These are phyloP conservation scores for Pachymerium ferrugineum DNA, from an alignment of 2,888 invertebrate species.

Conservation along the genomic window DNA sequence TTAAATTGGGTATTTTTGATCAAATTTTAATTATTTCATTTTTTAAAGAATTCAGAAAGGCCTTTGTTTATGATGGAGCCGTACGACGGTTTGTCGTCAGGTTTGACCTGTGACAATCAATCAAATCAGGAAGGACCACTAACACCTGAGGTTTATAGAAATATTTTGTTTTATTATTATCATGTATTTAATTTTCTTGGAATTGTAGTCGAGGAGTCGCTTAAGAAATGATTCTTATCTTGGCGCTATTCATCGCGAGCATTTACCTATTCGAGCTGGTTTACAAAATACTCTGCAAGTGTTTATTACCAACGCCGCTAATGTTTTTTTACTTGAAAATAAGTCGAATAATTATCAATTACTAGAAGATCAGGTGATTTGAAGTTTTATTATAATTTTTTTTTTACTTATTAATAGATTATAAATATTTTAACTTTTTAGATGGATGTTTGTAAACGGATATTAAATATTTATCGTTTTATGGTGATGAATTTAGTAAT, in stretches of 20 bases:
- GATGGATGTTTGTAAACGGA: slow-evolving; percentile 92
- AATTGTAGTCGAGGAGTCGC: slow-evolving; percentile 45
- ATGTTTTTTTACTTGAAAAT: slow-evolving; percentile 76
- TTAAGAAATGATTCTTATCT: slow-evolving; percentile 79
- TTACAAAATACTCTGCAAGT: slow-evolving; percentile 70
- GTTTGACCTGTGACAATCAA: background rate
- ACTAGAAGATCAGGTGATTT: slow-evolving; percentile 66
- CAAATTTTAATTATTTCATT: background rate
- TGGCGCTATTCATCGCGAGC: slow-evolving; percentile 73
- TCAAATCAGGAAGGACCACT: background rate
- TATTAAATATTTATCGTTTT: slow-evolving; percentile 89
- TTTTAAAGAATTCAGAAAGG: slow-evolving; percentile 63
- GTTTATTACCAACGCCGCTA: slow-evolving; percentile 91
- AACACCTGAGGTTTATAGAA: background rate
- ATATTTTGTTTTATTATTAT: background rate
- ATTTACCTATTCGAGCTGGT: slow-evolving; percentile 59
- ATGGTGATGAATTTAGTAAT: slow-evolving; percentile 95
- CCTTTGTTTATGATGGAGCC: slow-evolving; percentile 70
- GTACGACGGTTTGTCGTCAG: slow-evolving; percentile 39
- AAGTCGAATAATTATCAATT: slow-evolving; percentile 57
- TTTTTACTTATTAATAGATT: background rate
- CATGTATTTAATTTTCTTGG: background rate
- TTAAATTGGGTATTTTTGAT: background rate
- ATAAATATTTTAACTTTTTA: slow-evolving; percentile 38
- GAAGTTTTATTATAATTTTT: background rate